Base-by-base conservation (phyloP, 2,113 vertebrate genomes). In the Apteryx mantelli region DNA sequence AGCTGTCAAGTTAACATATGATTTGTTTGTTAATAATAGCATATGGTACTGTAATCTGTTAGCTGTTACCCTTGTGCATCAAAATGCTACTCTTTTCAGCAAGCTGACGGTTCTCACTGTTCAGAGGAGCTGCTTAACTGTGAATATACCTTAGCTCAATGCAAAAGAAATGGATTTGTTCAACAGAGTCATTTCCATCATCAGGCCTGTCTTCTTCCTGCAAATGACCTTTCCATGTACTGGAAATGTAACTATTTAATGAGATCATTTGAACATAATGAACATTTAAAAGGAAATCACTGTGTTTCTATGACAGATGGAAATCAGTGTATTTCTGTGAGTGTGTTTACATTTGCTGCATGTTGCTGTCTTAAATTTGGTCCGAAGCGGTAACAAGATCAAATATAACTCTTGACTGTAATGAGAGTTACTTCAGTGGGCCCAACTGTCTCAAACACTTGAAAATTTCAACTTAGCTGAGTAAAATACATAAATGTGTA, bases 11-110 rank as follows among this genome's bases (percentile, higher is more conserved):
- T 91, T 96, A 93, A 93, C 77, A 74, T 46, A 92, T 2, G 56
- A 92, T 90, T 93, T 96, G 88, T 91, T 96, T 96, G 88, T 97
- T 97, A 96, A 93, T 96, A 97, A 86, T 56, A 88, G 91, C 88
- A 93, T 88, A 91, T 86, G 89, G 94, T 68, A 76, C 79, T 58
- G n/a, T 58, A 90, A 92, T 73, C 77, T 91, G 76, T 52, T 79
- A 50, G 2, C 77, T 89, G 65, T 92, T 95, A 88, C 38, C 56
- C 77, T 66, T 69, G 20, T 87, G 79, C 53, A 91, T 60, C 82
- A 95, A 96, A 95, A 95, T 50, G 53, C 34, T 65, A 74, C 76
- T 83, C 63, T 88, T 44, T 30, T 0, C 83, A 88, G 76, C 82
- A 88, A 88, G 44, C 46, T 93, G 63, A 60, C 76, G 90, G 86